Base-by-base conservation (phyloP, 2,888 invertebrate species). In the Tipula unca region DNA sequence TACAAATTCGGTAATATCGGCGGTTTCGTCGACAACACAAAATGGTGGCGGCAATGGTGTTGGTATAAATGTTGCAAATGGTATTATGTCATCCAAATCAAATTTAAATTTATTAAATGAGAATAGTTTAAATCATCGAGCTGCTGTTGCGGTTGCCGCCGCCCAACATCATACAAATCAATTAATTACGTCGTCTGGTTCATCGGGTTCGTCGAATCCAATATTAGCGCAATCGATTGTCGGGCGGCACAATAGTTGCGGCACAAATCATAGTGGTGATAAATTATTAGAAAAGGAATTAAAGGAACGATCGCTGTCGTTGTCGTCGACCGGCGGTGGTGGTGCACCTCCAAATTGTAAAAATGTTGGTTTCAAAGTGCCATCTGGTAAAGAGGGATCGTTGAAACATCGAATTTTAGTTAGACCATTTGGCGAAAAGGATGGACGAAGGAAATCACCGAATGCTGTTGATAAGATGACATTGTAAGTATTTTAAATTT, bases 331-430 rank as follows among this genome's bases (percentile, higher is more conserved):
- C 20, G 93, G 93, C 42, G 93, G 93, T 87, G 93, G 93, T 89
- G 93, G 93, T 20, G 13, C 25, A 25, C 25, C 25, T 10, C 29
- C 5, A 10, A 86, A 85, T 86, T 69, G 85, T 14, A 86, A 86
- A 54, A 85, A 42, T 36, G 88, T 88, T 8, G 88, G 89, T 85
- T 90, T 90, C 85, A 90, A 90, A 87, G 91, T 93, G 84, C 93
- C 92, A 69, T 91, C 91, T 17, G 93, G 93, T 42, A 93, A 93
- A 87, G 93, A 93, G 89, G 93, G 93, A 35, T 93, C 93, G 85
- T 89, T 93, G 85, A 94, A 94, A 88, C 93, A 94, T 89, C 90
- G 94, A 87, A 92, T 94, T 87, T 89, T 94, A 87, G 92, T 92
- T 20, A 91, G 93, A 86, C 93, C 93, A 10, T 90, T 91, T 86